Conservation (phyloP, 1,140 invertebrate genomes). For the Ostrea edulis region DNA sequence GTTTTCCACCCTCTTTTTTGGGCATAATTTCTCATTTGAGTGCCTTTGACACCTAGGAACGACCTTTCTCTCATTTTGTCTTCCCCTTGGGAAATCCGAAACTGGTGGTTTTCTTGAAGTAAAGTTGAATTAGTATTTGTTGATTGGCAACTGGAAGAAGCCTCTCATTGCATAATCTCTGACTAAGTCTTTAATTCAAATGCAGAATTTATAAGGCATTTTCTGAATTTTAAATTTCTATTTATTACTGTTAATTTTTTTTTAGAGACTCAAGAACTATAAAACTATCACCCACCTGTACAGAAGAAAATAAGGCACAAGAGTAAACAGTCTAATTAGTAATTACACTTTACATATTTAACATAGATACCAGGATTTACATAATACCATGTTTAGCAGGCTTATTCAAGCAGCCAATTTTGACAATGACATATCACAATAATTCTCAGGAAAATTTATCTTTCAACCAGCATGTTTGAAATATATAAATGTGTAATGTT, state of each 20-base stretch:
- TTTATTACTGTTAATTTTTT: neutral
- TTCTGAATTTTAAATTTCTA: neutral
- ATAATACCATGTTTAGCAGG: too few relatives aligned
- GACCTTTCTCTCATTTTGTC: conserved; percentile 17
- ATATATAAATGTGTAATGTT: too few relatives aligned
- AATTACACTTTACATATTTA: too few relatives aligned
- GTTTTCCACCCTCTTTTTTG: conserved; percentile 16
- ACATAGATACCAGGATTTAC: too few relatives aligned
- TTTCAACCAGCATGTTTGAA: too few relatives aligned
- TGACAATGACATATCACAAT: too few relatives aligned
- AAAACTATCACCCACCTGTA: too few relatives aligned
- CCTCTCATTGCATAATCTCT: conserved; percentile 7
- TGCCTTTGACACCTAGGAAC: conserved; percentile 12
- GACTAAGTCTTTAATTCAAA: conserved; percentile 6
- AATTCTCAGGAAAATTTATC: too few relatives aligned
- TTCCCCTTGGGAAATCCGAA: conserved; percentile 3
- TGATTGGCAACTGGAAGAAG: neutral
- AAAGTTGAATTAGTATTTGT: conserved; percentile 21
- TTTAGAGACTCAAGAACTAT: too few relatives aligned
- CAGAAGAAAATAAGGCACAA: too few relatives aligned
- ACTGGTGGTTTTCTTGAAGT: conserved; percentile 5
- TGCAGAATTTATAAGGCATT: neutral
- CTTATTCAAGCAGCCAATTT: too few relatives aligned
- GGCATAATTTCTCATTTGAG: conserved; percentile 32
- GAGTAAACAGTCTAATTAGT: too few relatives aligned